phyloP scores from a whole-genome alignment of 2,113 vertebrate genomes.

The Prunella himalayana region DNA sequence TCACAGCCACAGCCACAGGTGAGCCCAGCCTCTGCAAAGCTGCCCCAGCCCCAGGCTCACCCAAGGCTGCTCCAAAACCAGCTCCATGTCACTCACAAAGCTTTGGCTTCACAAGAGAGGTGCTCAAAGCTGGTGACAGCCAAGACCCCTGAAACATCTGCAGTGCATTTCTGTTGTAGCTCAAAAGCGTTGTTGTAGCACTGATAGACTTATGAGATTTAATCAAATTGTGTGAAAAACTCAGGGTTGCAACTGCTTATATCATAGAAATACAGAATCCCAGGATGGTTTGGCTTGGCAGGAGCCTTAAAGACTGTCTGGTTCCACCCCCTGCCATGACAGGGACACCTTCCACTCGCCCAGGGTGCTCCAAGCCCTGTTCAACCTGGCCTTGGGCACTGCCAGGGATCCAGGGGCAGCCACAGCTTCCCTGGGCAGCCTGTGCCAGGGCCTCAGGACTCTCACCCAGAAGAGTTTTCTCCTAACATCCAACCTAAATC shows the following conservation, averaged over 20 bases:
- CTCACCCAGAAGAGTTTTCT: not conserved
- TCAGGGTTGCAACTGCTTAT: rapidly evolving
- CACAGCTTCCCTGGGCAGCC: rapidly evolving
- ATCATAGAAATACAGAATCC: not conserved
- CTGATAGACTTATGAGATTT: not conserved
- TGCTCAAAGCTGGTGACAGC: rapidly evolving
- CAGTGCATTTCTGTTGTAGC: not conserved
- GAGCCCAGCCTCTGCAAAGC: not conserved
- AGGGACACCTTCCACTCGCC: not conserved
- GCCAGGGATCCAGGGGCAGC: not conserved
- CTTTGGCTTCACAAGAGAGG: not conserved
- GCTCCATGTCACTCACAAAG: rapidly evolving
- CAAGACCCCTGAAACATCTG: not conserved
- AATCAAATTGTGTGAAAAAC: not conserved
- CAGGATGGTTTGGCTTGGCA: not conserved
- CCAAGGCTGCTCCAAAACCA: rapidly evolving
- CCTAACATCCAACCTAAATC: not conserved
- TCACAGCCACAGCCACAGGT: rapidly evolving
- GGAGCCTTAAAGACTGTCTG: not conserved
- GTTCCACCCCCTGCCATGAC: rapidly evolving
- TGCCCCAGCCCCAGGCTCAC: rapidly evolving
- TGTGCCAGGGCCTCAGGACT: not conserved
- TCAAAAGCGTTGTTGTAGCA: rapidly evolving
- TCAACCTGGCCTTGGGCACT: rapidly evolving
- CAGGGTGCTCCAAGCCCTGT: rapidly evolving